Conservation (phyloP, 2,888 invertebrate species). For the Charanyca ferruginea region DNA sequence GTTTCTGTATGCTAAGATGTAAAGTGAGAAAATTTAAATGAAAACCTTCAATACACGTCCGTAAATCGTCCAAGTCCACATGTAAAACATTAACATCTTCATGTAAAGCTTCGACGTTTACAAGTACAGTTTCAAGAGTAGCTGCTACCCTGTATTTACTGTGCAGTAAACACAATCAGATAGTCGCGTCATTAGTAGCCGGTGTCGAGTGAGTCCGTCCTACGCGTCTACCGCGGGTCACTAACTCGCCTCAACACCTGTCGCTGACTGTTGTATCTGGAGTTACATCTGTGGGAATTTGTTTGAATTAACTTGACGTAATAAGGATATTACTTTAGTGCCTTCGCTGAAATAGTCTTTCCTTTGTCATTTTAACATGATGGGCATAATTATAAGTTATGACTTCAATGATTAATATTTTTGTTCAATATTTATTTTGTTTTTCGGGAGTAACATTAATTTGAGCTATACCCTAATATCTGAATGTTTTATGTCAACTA, state of each 20-base stretch:
- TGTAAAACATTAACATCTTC: slow-evolving; percentile 28
- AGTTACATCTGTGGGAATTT: slow-evolving; percentile 38
- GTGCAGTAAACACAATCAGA: slow-evolving; percentile 55
- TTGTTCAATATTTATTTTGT: background rate
- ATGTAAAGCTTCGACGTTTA: slow-evolving; percentile 31
- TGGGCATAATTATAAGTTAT: slow-evolving; percentile 1
- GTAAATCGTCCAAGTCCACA: background rate
- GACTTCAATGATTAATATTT: background rate
- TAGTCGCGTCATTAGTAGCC: slow-evolving; percentile 45
- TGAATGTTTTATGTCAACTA: background rate
- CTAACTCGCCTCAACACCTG: slow-evolving; percentile 48
- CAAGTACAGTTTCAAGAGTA: slow-evolving; percentile 36
- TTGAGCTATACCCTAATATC: no score
- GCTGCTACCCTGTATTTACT: slow-evolving; percentile 43
- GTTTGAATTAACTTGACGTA: slow-evolving; percentile 30
- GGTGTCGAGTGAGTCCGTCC: slow-evolving; percentile 34
- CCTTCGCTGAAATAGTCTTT: slow-evolving; percentile 12
- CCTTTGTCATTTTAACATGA: slow-evolving; percentile 2
- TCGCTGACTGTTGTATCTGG: slow-evolving; percentile 34
- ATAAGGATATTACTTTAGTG: slow-evolving; percentile 23
- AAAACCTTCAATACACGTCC: background rate
- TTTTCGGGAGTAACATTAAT: background rate
- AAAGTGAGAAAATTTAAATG: background rate
- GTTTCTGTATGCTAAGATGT: background rate
- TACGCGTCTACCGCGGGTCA: slow-evolving; percentile 50